phyloP scores from a whole-genome alignment of 2,888 invertebrate genomes.

The Kryphioiulus occultus region DNA sequence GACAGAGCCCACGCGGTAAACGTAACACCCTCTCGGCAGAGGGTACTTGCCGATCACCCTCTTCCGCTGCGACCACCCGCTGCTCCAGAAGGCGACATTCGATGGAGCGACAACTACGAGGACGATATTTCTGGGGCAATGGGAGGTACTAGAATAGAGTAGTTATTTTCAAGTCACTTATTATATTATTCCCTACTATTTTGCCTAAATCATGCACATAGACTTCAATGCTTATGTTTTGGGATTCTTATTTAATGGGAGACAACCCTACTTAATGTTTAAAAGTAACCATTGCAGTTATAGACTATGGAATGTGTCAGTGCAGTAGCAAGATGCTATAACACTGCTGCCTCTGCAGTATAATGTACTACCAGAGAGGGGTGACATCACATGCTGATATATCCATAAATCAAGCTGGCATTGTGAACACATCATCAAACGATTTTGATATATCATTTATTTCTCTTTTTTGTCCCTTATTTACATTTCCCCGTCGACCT shows the following conservation, averaged over 20 bases:
- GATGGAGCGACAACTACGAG: slow-evolving; percentile 55
- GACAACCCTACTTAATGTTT: slow-evolving; percentile 23
- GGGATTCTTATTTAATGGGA: slow-evolving; percentile 37
- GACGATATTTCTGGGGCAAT: slow-evolving; percentile 58
- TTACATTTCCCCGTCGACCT: not conserved
- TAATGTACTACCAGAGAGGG: not conserved
- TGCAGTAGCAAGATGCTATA: not conserved
- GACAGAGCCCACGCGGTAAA: slow-evolving; percentile 44
- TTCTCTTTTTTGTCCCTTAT: not conserved
- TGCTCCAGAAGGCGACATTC: slow-evolving; percentile 54
- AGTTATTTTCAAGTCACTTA: slow-evolving; percentile 32
- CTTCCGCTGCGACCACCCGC: slow-evolving; percentile 48
- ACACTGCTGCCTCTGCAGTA: not conserved
- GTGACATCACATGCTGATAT: not conserved
- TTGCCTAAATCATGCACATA: slow-evolving; percentile 25
- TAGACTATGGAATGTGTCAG: not conserved
- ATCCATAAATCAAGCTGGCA: not conserved
- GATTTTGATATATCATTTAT: not conserved
- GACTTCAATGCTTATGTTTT: slow-evolving; percentile 33
- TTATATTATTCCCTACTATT: not conserved
- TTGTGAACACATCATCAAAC: not conserved
- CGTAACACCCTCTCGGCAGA: slow-evolving; percentile 52
- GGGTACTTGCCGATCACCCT: slow-evolving; percentile 49
- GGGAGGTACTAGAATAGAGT: slow-evolving; percentile 56
- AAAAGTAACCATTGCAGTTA: not conserved